Percentiles rank a stretch among this genome's conserved stretches.
Evolutionary conservation across 2,113 vertebrate species (phyloP).

Genomic region (Engystomops pustulosus): DNA sequence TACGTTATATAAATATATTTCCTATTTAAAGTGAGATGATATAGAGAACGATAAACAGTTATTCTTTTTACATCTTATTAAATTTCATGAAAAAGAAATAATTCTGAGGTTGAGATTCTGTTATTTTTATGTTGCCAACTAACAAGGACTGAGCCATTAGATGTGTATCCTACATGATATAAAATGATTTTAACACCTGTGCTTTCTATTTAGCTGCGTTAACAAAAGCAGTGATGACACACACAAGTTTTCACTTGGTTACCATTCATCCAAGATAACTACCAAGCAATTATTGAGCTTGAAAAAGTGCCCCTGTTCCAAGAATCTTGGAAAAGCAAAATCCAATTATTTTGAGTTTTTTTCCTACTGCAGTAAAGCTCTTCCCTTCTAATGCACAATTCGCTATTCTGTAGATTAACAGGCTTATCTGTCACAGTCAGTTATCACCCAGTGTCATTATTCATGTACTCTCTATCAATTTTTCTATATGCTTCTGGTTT

Average conservation of each 20-base stretch:
- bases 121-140: background rate
- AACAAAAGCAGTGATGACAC: slow-evolving; percentile 54
- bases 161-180: slow-evolving; percentile 29
- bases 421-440: slow-evolving; percentile 56
- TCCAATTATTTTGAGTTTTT: slow-evolving; percentile 51
- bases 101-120: background rate
- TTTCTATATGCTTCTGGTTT: slow-evolving; percentile 53
- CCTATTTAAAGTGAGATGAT: background rate
- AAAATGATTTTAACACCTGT: slow-evolving; percentile 46
- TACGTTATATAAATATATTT: background rate
- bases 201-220: slow-evolving; percentile 53
- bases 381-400: slow-evolving; percentile 46
- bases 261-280: slow-evolving; percentile 54
- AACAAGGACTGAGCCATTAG: slow-evolving; percentile 15
- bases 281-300: slow-evolving; percentile 46
- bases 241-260: slow-evolving; percentile 52
- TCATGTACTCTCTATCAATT: slow-evolving; percentile 53
- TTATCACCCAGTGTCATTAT: slow-evolving; percentile 55
- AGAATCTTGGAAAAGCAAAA: slow-evolving; percentile 47
- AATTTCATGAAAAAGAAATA: background rate
- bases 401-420: slow-evolving; percentile 55
- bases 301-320: slow-evolving; percentile 35
- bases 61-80: background rate
- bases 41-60: background rate
- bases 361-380: slow-evolving; percentile 52